Evolutionary conservation across 1,140 invertebrate species (phyloP).

Genomic region (Leptoteleia sp.): DNA sequence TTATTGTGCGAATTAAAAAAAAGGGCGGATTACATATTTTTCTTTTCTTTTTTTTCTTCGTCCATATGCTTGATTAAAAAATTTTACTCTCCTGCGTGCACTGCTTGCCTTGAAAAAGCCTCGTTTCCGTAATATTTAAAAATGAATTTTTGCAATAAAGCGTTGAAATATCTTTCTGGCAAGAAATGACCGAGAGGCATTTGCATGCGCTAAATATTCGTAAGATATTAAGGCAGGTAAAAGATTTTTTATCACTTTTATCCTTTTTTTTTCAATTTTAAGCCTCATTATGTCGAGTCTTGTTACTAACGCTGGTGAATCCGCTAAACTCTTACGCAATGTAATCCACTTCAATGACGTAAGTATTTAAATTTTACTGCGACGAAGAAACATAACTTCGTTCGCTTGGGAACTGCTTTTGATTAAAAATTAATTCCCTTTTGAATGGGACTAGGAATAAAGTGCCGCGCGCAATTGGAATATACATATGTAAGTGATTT

Average conservation of each 20-base stretch:
- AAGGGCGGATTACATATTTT: background rate
- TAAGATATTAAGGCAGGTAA: too few relatives aligned
- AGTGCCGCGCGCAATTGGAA: conserved; percentile 2
- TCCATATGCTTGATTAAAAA: conserved; percentile 8
- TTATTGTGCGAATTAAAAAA: background rate
- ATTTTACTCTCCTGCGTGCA: background rate
- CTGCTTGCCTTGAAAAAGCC: background rate
- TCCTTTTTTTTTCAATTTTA: background rate
- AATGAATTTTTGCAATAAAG: background rate
- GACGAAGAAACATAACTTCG: conserved; percentile 18
- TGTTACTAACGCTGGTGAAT: background rate
- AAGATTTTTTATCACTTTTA: too few relatives aligned
- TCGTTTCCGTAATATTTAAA: background rate
- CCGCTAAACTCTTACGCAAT: conserved; percentile 28
- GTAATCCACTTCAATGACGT: conserved; percentile 23
- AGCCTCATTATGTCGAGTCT: background rate
- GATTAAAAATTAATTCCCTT: conserved; percentile 20
- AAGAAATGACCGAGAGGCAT: background rate
- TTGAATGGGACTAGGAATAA: conserved; percentile 8
- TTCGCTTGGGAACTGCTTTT: conserved; percentile 3
- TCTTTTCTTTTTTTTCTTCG: too few relatives aligned
- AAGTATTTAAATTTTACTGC: conserved; percentile 28
- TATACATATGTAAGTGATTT: conserved; percentile 18
- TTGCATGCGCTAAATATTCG: too few relatives aligned
- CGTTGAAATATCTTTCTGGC: background rate